Evolutionary conservation across 2,113 vertebrate species (phyloP).

Genomic region (Monopterus albus): DNA sequence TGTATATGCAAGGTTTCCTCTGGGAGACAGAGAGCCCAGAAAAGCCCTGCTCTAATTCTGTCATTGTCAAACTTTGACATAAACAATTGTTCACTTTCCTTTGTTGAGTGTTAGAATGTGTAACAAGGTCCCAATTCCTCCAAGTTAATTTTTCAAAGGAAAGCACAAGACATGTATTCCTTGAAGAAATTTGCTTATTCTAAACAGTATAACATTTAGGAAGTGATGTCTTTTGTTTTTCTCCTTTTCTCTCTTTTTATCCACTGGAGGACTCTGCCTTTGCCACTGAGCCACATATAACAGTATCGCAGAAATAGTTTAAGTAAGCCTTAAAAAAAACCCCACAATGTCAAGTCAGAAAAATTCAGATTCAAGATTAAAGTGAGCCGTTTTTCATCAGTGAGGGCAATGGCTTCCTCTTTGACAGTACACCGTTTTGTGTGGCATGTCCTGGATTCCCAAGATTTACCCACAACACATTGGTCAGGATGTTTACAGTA

Average conservation of each 20-base stretch:
- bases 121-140: constrained; percentile 69
- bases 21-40: constrained; percentile 69
- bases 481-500: constrained; percentile 49
- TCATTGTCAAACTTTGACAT: constrained; percentile 84
- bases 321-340: constrained; percentile 62
- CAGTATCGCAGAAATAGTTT: constrained; percentile 73
- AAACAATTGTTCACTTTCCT: constrained; percentile 77
- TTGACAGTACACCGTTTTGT: constrained; percentile 30
- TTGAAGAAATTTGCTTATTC: constrained; percentile 80
- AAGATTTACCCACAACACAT: constrained; percentile 42
- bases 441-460: constrained; percentile 46
- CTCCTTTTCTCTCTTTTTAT: constrained; percentile 73
- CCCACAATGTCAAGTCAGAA: constrained; percentile 59
- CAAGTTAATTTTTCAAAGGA: constrained; percentile 72
- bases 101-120: constrained; percentile 76
- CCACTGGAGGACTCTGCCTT: constrained; percentile 79
- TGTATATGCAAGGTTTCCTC: constrained; percentile 69
- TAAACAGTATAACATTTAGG: constrained; percentile 78
- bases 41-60: constrained; percentile 84
- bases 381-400: constrained; percentile 54
- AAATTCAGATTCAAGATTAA: constrained; percentile 73
- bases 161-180: constrained; percentile 75
- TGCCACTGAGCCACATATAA: constrained; percentile 62
- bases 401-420: constrained; percentile 35
- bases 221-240: constrained; percentile 72